Evolutionary conservation across 2,888 invertebrate species (phyloP).

Genomic region (Crocallis elinguaria): DNA sequence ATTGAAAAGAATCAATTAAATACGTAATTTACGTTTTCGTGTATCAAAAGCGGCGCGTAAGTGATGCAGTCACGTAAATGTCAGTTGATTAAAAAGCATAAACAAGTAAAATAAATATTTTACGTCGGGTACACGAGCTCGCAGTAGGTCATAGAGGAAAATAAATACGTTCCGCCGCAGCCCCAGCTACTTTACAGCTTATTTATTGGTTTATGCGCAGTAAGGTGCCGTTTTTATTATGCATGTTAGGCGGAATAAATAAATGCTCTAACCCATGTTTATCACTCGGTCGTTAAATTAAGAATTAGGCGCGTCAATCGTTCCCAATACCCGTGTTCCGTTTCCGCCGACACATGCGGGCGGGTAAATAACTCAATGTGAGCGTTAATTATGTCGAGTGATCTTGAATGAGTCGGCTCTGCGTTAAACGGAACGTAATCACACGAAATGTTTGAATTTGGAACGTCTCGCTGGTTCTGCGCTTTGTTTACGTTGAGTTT

Average conservation of each 20-base stretch:
- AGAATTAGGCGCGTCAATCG: slow-evolving; percentile 60
- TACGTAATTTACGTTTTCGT: slow-evolving; percentile 41
- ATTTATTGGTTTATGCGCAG: slow-evolving; percentile 30
- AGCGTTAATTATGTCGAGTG: slow-evolving; percentile 78
- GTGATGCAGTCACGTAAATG: slow-evolving; percentile 68
- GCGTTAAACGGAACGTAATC: slow-evolving; percentile 65
- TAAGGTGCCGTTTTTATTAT: slow-evolving; percentile 28
- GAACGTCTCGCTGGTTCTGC: slow-evolving; percentile 43
- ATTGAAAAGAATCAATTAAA: slow-evolving; percentile 39
- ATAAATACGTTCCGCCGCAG: slow-evolving; percentile 25
- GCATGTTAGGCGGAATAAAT: slow-evolving; percentile 14
- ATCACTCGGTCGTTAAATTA: slow-evolving; percentile 32
- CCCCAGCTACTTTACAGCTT: slow-evolving; percentile 29
- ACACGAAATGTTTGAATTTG: slow-evolving; percentile 61
- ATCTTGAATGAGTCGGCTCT: slow-evolving; percentile 64
- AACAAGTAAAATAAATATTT: slow-evolving; percentile 49
- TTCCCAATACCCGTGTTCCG: slow-evolving; percentile 53
- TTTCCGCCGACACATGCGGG: slow-evolving; percentile 74
- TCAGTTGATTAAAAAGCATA: slow-evolving; percentile 63
- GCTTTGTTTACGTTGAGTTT: slow-evolving; percentile 27
- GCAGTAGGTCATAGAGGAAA: slow-evolving; percentile 28
- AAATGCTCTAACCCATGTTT: slow-evolving; percentile 23
- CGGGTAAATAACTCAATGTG: slow-evolving; percentile 79
- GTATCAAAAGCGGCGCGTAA: slow-evolving; percentile 47
- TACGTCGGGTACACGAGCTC: slow-evolving; percentile 41